Percentiles rank a stretch among this genome's conserved stretches.
These are phyloP conservation scores for Diarsia brunnea DNA, from an alignment of 2,888 invertebrate species.

Conservation along the genomic window DNA sequence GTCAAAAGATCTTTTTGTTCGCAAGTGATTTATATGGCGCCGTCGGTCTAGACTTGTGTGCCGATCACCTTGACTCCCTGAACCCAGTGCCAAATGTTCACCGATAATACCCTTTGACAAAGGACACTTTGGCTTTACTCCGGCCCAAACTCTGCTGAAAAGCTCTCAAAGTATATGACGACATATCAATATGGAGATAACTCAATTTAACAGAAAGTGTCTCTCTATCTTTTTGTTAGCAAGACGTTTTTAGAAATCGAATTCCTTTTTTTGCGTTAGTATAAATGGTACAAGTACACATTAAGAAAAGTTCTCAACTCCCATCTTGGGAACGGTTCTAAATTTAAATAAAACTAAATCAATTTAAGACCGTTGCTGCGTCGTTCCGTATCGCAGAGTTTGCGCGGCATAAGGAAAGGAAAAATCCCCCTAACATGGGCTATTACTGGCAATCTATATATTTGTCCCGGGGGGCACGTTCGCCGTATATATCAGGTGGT, in stretches of 20 bases:
- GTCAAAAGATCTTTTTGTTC: slow-evolving; percentile 24
- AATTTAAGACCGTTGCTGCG: slow-evolving; percentile 55
- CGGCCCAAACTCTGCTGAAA: slow-evolving; percentile 11
- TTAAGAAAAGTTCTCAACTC: slow-evolving; percentile 27
- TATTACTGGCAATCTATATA: slow-evolving; percentile 65
- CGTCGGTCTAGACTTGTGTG: slow-evolving; percentile 61
- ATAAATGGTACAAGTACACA: slow-evolving; percentile 17
- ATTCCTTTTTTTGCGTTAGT: slow-evolving; percentile 12
- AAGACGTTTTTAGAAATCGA: slow-evolving; percentile 32
- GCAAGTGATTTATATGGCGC: slow-evolving; percentile 60
- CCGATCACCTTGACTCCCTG: slow-evolving; percentile 62
- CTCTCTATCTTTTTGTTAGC: slow-evolving; percentile 7
- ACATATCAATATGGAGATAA: slow-evolving; percentile 48
- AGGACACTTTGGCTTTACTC: slow-evolving; percentile 45
- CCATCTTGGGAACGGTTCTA: slow-evolving; percentile 35
- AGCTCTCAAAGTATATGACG: slow-evolving; percentile 43
- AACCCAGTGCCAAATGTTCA: slow-evolving; percentile 53
- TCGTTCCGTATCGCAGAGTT: slow-evolving; percentile 58
- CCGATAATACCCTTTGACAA: slow-evolving; percentile 49
- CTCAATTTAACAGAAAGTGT: slow-evolving; percentile 17
- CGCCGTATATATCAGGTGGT: slow-evolving; percentile 60
- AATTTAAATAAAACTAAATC: slow-evolving; percentile 61
- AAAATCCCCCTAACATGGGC: slow-evolving; percentile 50
- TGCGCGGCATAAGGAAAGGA: slow-evolving; percentile 56
- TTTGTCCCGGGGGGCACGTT: slow-evolving; percentile 65